Evolutionary conservation across 2,797 vertebrate species (phyloP).

Genomic region (Pogonophryne albipinna): DNA sequence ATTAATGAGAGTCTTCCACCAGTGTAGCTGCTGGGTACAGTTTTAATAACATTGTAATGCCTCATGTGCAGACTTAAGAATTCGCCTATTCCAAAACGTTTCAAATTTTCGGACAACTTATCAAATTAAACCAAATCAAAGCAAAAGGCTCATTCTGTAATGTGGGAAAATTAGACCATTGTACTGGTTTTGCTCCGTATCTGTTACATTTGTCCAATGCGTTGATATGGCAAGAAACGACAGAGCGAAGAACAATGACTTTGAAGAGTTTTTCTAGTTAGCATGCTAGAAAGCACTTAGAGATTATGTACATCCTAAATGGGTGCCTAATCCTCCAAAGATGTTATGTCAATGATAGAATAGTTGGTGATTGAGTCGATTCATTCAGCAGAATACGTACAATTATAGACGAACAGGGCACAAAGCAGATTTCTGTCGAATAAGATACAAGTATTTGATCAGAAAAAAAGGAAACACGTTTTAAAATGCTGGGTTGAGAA

Average conservation of each 20-base stretch:
- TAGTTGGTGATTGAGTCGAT: neutral
- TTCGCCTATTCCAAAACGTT: slow-evolving; percentile 5
- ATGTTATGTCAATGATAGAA: neutral
- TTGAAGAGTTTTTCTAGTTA: slow-evolving; percentile 7
- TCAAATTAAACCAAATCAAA: slow-evolving; percentile 15
- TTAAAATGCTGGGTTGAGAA: neutral
- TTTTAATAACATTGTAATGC: slow-evolving; percentile 13
- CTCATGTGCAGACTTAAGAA: neutral
- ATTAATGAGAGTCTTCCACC: slow-evolving; percentile 5
- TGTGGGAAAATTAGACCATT: neutral
- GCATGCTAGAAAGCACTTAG: neutral
- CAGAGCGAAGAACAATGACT: neutral
- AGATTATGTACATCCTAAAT: neutral
- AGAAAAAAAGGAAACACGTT: neutral
- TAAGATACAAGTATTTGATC: neutral
- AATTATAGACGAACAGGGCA: neutral
- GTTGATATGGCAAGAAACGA: slow-evolving; percentile 17
- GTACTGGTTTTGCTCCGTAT: neutral
- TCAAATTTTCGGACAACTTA: neutral
- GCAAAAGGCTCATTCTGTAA: neutral
- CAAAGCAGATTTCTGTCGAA: neutral
- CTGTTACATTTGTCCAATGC: slow-evolving; percentile 4
- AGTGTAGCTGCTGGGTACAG: neutral
- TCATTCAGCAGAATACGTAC: neutral
- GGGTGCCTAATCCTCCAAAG: neutral